phyloP scores from a whole-genome alignment of 2,113 vertebrate species.

The Mirounga angustirostris region DNA sequence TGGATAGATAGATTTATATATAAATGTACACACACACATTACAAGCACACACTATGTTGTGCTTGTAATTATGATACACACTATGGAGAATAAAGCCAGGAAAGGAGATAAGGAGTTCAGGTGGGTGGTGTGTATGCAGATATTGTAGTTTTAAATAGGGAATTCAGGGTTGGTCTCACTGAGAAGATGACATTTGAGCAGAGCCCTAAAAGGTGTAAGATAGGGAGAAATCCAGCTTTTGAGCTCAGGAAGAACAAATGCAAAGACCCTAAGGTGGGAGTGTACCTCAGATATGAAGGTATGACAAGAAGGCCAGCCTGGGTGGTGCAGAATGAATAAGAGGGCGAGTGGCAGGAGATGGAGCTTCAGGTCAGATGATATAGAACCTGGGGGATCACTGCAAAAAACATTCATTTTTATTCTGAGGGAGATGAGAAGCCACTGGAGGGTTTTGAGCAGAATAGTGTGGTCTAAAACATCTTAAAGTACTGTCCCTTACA shows the following conservation, averaged over 20 bases:
- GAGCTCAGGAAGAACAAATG: background rate
- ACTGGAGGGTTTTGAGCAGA: background rate
- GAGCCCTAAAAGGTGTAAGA: background rate
- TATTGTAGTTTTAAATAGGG: background rate
- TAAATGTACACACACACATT: background rate
- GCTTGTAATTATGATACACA: background rate
- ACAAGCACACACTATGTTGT: background rate
- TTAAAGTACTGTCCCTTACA: background rate
- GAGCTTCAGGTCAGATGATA: background rate
- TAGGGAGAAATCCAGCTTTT: background rate
- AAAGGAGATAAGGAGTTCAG: background rate
- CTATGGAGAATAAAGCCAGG: background rate
- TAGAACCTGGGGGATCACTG: background rate
- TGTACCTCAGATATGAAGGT: background rate
- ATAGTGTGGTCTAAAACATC: background rate
- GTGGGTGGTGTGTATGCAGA: background rate
- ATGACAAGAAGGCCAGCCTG: rapidly evolving
- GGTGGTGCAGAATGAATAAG: background rate
- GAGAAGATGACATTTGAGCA: background rate
- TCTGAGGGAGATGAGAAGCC: background rate
- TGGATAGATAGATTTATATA: background rate
- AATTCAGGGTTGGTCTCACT: background rate
- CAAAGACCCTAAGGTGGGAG: background rate
- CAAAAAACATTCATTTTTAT: background rate
- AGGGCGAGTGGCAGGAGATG: no score